These are phyloP conservation scores for Elephas maximus DNA, from an alignment of 2,113 vertebrate genomes.

Conservation along the genomic window DNA sequence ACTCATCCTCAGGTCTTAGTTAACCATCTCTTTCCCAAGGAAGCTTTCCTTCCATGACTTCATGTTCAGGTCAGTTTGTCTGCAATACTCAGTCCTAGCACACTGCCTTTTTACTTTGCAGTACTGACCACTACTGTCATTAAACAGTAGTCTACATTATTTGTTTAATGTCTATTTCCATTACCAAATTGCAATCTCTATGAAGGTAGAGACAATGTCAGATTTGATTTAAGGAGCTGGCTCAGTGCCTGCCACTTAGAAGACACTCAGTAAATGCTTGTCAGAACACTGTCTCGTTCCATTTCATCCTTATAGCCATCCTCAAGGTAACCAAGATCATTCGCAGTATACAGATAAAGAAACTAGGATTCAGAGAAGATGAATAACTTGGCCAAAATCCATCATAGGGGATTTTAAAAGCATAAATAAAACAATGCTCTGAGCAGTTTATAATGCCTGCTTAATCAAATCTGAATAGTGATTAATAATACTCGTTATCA, in stretches of 20 bases:
- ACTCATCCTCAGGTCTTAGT: background rate
- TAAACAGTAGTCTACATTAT: background rate
- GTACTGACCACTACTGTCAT: background rate
- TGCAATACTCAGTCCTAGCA: background rate
- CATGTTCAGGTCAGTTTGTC: background rate
- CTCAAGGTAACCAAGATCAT: background rate
- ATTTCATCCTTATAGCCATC: background rate
- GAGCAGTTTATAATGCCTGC: conserved; percentile 47
- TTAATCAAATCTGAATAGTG: conserved; percentile 73
- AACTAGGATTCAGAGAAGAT: conserved; percentile 8
- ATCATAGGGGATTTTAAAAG: conserved; percentile 46
- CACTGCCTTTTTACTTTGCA: background rate
- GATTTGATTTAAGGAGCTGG: background rate
- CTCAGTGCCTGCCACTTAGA: background rate
- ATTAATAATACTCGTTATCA: conserved; percentile 62
- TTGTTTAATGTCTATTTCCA: background rate
- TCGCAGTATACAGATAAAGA: background rate
- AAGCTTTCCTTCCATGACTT: background rate
- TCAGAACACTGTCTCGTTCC: background rate
- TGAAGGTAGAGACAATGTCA: background rate
- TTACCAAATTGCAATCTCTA: too few species aligned
- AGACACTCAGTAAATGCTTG: background rate
- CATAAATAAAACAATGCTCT: conserved; percentile 50
- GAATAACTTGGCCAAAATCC: conserved; percentile 23
- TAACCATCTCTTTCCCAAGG: background rate